A percentile compares a stretch with the other conserved stretches of the same genome.
Evolutionary conservation across 2,888 invertebrate genomes (phyloP).

Genomic region (Malthinus flaveolus): DNA sequence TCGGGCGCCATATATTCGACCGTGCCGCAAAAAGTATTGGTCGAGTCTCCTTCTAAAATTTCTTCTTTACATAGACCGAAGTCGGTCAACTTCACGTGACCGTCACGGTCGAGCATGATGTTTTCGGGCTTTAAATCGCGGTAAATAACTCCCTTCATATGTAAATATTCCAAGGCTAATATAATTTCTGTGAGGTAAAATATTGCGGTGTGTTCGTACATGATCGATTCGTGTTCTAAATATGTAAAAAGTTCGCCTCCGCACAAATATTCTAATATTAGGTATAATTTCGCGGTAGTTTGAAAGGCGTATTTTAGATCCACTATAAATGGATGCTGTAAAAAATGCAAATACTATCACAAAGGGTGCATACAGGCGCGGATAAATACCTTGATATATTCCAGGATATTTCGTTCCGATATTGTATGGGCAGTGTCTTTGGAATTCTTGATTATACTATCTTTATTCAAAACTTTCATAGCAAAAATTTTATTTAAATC

Average conservation of each 20-base stretch:
- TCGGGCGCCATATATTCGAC: conserved; percentile 99
- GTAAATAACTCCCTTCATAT: conserved; percentile 95
- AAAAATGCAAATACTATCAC: conserved; percentile 49
- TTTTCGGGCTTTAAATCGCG: conserved; percentile 99
- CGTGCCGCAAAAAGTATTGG: conserved; percentile 99
- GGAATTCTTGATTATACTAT: conserved; percentile 97
- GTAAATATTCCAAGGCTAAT: conserved; percentile 96
- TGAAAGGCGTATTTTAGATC: conserved; percentile 99
- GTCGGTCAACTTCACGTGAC: conserved; percentile 98
- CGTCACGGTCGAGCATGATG: conserved; percentile 90
- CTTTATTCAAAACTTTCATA: conserved; percentile 98
- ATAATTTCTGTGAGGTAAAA: conserved; percentile 89
- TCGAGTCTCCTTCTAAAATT: conserved; percentile 87
- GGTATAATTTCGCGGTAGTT: conserved; percentile 98
- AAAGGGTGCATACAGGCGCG: not conserved
- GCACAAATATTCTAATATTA: conserved; percentile 98
- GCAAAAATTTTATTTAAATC: conserved; percentile 95
- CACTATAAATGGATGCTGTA: conserved; percentile 97
- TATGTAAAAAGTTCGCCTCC: conserved; percentile 99
- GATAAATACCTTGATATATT: conserved; percentile 89
- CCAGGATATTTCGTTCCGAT: conserved; percentile 98
- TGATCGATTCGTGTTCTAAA: conserved; percentile 97
- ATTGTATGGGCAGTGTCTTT: conserved; percentile 99
- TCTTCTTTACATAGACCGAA: conserved; percentile 99
- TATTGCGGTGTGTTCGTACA: conserved; percentile 95